Evolutionary conservation across 2,797 vertebrate species (phyloP).

Genomic region (Spinibarbus caldwelli): DNA sequence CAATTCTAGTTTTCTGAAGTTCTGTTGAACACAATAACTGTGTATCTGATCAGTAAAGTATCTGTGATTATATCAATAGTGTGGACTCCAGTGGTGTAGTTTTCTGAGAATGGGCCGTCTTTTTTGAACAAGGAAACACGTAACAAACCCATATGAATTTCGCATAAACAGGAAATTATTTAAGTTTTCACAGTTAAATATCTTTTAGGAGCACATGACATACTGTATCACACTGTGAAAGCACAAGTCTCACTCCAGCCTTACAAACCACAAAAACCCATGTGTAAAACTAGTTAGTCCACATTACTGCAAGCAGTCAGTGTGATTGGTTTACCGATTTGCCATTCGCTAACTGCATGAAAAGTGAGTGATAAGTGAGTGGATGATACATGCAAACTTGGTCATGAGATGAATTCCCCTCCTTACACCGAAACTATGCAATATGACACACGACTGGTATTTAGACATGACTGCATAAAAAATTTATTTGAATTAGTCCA

Average conservation of each 20-base stretch:
- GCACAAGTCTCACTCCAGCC: not conserved
- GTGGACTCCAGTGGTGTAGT: not conserved
- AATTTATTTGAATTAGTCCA: not conserved
- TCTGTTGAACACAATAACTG: not conserved
- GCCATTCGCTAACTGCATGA: not conserved
- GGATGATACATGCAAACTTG: not conserved
- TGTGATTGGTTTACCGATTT: too few relatives aligned
- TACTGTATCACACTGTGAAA: not conserved
- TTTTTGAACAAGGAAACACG: not conserved
- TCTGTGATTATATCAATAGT: not conserved
- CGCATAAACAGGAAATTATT: not conserved
- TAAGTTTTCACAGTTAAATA: not conserved
- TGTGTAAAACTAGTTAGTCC: conserved; percentile 1
- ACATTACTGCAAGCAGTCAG: not conserved
- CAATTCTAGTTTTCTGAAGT: not conserved
- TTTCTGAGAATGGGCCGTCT: not conserved
- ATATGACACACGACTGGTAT: not conserved
- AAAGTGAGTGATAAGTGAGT: not conserved
- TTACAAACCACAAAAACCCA: not conserved
- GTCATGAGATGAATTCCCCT: not conserved
- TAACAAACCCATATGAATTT: not conserved
- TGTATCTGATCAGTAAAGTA: not conserved
- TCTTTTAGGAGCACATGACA: conserved; percentile 26
- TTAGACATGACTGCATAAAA: not conserved
- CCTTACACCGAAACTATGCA: not conserved